These are phyloP conservation scores for Camptogramma bilineatum DNA, from an alignment of 2,888 invertebrate species.

Conservation along the genomic window DNA sequence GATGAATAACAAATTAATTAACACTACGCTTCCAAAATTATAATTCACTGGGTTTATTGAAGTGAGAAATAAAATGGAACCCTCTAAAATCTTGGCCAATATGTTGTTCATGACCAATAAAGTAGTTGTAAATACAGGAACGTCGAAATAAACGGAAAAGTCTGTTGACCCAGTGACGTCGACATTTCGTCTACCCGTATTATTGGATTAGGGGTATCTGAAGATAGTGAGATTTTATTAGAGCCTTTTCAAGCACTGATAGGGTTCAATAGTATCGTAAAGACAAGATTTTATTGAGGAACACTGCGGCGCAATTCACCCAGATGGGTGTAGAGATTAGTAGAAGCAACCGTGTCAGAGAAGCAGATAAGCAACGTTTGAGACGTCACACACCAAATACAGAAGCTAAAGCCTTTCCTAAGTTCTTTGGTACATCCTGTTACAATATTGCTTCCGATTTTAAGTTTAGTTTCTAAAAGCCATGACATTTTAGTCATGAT, in stretches of 20 bases:
- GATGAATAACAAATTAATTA: too few species aligned
- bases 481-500: too few species aligned
- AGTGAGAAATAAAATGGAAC: slow-evolving; percentile 7
- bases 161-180: slow-evolving; percentile 22
- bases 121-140: slow-evolving; percentile 11
- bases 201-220: slow-evolving; percentile 17
- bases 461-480: too few species aligned
- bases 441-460: too few species aligned
- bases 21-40: not conserved
- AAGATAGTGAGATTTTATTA: slow-evolving; percentile 24
- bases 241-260: slow-evolving; percentile 7
- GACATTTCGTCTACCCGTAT: slow-evolving; percentile 27
- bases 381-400: not conserved
- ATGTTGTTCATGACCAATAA: slow-evolving; percentile 13
- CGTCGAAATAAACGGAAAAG: slow-evolving; percentile 21
- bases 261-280: slow-evolving; percentile 26
- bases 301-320: not conserved
- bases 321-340: not conserved
- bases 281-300: slow-evolving; percentile 7
- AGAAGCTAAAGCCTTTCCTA: too few species aligned
- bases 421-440: too few species aligned
- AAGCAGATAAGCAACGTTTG: not conserved
- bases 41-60: not conserved
- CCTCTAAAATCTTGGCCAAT: slow-evolving; percentile 12
- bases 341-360: not conserved